Evolutionary conservation across 2,113 vertebrate genomes (phyloP).

Genomic region (Benthochromis sp.): DNA sequence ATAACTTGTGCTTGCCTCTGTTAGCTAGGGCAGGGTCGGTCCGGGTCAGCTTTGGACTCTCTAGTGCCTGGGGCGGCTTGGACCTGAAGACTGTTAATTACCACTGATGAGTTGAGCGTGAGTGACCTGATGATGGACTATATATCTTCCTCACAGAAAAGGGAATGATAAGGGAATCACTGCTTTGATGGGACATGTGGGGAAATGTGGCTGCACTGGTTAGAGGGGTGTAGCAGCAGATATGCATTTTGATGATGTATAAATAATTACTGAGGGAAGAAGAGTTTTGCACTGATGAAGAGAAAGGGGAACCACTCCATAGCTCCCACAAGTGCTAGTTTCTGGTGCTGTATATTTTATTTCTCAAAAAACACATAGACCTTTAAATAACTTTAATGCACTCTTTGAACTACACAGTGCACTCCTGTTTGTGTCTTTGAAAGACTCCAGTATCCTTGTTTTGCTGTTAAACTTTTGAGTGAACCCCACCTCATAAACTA

Average conservation of each 20-base stretch:
- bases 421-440: slow-evolving; percentile 2
- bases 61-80: slow-evolving; percentile 6
- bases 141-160: not conserved
- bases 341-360: not conserved
- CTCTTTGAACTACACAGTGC: not conserved
- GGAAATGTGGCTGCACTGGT: not conserved
- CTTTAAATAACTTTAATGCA: not conserved
- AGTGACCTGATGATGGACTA: slow-evolving; percentile 33
- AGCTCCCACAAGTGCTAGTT: not conserved
- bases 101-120: slow-evolving; percentile 51
- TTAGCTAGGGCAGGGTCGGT: not conserved
- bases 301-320: not conserved
- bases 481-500: slow-evolving; percentile 14
- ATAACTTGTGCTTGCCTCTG: slow-evolving; percentile 16
- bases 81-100: slow-evolving; percentile 49
- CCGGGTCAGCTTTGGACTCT: not conserved
- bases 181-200: not conserved
- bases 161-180: not conserved
- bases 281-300: not conserved
- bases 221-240: not conserved
- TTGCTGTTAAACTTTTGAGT: slow-evolving; percentile 17
- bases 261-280: not conserved
- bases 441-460: slow-evolving; percentile 7
- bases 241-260: slow-evolving; percentile 4
- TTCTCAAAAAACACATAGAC: not conserved